These are phyloP conservation scores for Crocallis elinguaria DNA, from an alignment of 2,888 invertebrate species.

Conservation along the genomic window DNA sequence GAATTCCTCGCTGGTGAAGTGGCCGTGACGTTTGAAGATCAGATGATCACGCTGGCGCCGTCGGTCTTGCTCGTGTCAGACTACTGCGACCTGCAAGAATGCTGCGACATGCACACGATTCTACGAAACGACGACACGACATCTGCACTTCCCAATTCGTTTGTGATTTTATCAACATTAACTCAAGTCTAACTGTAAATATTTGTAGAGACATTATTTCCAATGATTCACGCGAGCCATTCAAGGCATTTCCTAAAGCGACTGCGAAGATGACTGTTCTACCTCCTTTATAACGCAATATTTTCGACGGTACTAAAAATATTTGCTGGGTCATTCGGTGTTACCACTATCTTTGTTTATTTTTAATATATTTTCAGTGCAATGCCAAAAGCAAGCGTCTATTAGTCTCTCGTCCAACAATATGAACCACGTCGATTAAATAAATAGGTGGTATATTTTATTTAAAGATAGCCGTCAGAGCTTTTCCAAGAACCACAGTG, in stretches of 20 bases:
- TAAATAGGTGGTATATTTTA: too few relatives aligned
- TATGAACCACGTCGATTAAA: neutral
- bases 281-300: slow-evolving; percentile 1
- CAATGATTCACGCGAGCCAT: slow-evolving; percentile 14
- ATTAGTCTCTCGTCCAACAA: slow-evolving; percentile 5
- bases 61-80: slow-evolving; percentile 43
- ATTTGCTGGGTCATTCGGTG: slow-evolving; percentile 1
- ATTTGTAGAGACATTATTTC: slow-evolving; percentile 1
- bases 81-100: slow-evolving; percentile 28
- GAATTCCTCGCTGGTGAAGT: slow-evolving; percentile 43
- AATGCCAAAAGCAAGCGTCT: slow-evolving; percentile 15
- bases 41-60: slow-evolving; percentile 40
- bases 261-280: slow-evolving; percentile 7
- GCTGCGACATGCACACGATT: slow-evolving; percentile 17
- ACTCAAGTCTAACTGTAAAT: slow-evolving; percentile 15
- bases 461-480: too few relatives aligned
- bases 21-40: slow-evolving; percentile 49
- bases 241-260: slow-evolving; percentile 19
- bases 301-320: slow-evolving; percentile 12
- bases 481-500: too few relatives aligned
- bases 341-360: slow-evolving; percentile 11
- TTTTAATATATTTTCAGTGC: neutral
- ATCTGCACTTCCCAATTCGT: slow-evolving; percentile 25
- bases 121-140: slow-evolving; percentile 23
- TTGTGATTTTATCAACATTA: slow-evolving; percentile 27